Evolutionary conservation across 1,140 invertebrate species (phyloP).

Genomic region (Caenorhabditis brenneri): DNA sequence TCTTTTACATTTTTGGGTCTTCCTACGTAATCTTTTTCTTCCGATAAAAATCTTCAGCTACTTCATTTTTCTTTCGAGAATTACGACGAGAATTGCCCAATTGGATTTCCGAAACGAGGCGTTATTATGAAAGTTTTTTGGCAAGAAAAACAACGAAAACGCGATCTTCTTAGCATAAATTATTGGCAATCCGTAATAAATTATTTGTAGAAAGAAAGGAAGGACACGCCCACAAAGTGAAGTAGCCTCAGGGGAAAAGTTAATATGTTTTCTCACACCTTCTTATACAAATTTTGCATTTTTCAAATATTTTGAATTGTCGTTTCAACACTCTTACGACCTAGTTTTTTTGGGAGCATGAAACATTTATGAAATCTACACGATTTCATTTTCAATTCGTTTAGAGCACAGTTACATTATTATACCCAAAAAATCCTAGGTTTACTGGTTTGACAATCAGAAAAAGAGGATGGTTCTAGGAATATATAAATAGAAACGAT

Average conservation of each 20-base stretch:
- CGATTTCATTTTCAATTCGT: too few species aligned
- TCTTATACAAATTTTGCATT: neutral
- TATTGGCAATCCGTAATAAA: neutral
- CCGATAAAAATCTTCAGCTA: slow-evolving; percentile 15
- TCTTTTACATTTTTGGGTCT: neutral
- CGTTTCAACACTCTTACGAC: too few species aligned
- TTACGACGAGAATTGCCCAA: slow-evolving; percentile 5
- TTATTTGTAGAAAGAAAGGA: neutral
- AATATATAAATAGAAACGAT: too few species aligned
- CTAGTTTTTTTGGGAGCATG: too few species aligned
- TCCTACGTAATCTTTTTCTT: neutral
- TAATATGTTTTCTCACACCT: neutral
- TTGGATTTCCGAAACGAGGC: neutral
- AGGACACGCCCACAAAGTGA: neutral
- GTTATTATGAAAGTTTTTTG: neutral
- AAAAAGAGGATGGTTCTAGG: too few species aligned
- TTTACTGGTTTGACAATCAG: too few species aligned
- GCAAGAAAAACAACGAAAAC: neutral
- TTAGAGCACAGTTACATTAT: too few species aligned
- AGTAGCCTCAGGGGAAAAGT: neutral
- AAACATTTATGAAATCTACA: too few species aligned
- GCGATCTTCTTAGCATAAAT: neutral
- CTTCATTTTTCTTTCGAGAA: neutral
- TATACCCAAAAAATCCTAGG: too few species aligned
- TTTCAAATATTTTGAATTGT: too few species aligned